A percentile compares a stretch with the other conserved stretches of the same genome.
These are phyloP conservation scores for Cotesia glomerata DNA, from an alignment of 1,140 invertebrate species.

Conservation along the genomic window DNA sequence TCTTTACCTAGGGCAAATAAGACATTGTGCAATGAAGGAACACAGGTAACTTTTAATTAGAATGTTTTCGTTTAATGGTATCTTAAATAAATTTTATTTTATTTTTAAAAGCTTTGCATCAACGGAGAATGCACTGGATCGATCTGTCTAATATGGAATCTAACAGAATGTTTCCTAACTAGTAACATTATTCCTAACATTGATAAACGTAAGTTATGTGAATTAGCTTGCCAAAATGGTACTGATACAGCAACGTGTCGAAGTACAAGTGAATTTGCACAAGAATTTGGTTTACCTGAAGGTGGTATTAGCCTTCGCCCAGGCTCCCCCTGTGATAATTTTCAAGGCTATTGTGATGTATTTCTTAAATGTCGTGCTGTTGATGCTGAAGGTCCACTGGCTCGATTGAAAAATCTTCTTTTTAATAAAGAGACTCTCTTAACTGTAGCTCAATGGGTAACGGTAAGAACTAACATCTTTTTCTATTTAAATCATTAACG, in stretches of 20 bases:
- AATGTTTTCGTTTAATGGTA: conserved; percentile 6
- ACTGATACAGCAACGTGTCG: conserved; percentile 78
- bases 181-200: conserved; percentile 81
- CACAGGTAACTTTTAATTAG: conserved; percentile 62
- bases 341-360: conserved; percentile 98
- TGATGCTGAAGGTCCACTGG: conserved; percentile 96
- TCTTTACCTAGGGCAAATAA: conserved; percentile 79
- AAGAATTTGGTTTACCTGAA: conserved; percentile 74
- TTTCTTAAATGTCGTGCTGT: conserved; percentile 97
- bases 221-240: conserved; percentile 92
- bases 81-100: conserved; percentile 27
- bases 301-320: conserved; percentile 89
- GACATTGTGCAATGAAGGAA: conserved; percentile 84
- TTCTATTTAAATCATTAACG: neutral
- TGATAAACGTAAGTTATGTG: conserved; percentile 89
- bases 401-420: conserved; percentile 94
- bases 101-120: conserved; percentile 82
- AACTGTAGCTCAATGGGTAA: conserved; percentile 87
- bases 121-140: conserved; percentile 93
- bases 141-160: conserved; percentile 92
- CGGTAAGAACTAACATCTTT: conserved; percentile 59
- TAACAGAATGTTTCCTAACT: conserved; percentile 96
- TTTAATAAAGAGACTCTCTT: conserved; percentile 90
- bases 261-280: conserved; percentile 85
- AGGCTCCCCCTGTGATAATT: conserved; percentile 98